Conservation (phyloP, 2,888 invertebrate genomes). For the Saturnia japonica region DNA sequence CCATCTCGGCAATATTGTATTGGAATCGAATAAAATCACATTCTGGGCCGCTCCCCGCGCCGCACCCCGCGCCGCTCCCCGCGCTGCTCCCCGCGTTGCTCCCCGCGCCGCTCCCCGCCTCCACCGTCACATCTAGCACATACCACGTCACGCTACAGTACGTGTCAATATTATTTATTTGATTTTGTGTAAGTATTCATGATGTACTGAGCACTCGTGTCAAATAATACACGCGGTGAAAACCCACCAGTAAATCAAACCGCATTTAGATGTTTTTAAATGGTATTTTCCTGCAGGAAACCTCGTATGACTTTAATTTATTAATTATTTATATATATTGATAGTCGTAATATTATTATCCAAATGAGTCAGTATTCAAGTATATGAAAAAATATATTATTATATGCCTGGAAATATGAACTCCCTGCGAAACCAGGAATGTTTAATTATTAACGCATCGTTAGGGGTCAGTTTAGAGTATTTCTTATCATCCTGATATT, state of each 20-base stretch:
- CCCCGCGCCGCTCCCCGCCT: not conserved
- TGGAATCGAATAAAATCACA: constrained; percentile 39
- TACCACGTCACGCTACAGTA: constrained; percentile 5
- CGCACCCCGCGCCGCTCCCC: not conserved
- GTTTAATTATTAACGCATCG: too few relatives aligned
- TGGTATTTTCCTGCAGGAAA: not conserved
- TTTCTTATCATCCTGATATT: too few relatives aligned
- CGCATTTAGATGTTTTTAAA: not conserved
- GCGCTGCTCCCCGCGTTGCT: not conserved
- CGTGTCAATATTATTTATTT: not conserved
- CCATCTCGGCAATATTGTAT: constrained; percentile 34
- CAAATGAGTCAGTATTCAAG: too few relatives aligned
- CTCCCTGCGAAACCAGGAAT: too few relatives aligned
- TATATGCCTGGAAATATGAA: too few relatives aligned
- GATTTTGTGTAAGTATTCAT: not conserved
- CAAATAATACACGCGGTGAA: not conserved
- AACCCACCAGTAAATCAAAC: not conserved
- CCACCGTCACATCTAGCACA: constrained; percentile 6
- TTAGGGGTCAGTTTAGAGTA: too few relatives aligned
- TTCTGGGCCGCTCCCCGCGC: constrained; percentile 18
- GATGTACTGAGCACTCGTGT: not conserved
- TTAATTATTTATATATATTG: too few relatives aligned
- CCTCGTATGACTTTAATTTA: not conserved
- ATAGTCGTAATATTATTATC: too few relatives aligned
- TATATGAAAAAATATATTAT: too few relatives aligned